Conservation (phyloP, 2,113 vertebrate genomes). For the Australoheros scitulus region DNA sequence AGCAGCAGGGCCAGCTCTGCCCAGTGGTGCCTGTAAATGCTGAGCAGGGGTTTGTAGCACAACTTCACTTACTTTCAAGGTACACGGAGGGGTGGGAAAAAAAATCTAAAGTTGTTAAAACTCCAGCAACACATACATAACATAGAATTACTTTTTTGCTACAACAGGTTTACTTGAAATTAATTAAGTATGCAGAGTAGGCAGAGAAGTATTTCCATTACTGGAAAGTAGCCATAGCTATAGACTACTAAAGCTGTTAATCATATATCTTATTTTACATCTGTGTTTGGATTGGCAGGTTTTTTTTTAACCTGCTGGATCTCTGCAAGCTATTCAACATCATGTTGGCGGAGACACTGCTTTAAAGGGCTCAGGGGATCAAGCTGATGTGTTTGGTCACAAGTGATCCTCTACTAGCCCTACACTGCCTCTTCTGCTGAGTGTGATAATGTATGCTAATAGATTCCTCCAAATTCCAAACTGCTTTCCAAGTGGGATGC, state of each 20-base stretch:
- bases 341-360: not conserved
- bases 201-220: not conserved
- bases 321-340: not conserved
- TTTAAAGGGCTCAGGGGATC: constrained; percentile 6
- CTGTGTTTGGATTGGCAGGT: not conserved
- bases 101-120: too few species aligned
- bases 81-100: not conserved
- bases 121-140: not conserved
- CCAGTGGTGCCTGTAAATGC: not conserved
- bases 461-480: not conserved
- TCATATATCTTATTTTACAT: not conserved
- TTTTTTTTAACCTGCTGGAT: not conserved
- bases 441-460: not conserved
- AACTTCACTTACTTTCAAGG: too few species aligned
- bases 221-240: not conserved
- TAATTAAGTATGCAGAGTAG: too few species aligned
- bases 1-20: not conserved
- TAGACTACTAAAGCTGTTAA: not conserved
- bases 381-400: constrained; percentile 7
- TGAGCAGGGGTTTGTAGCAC: not conserved
- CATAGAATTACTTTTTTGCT: not conserved
- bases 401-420: not conserved
- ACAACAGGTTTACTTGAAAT: not conserved
- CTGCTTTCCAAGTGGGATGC: not conserved
- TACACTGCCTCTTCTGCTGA: not conserved